Conservation (phyloP, 2,113 vertebrate genomes). For the Scomber scombrus region DNA sequence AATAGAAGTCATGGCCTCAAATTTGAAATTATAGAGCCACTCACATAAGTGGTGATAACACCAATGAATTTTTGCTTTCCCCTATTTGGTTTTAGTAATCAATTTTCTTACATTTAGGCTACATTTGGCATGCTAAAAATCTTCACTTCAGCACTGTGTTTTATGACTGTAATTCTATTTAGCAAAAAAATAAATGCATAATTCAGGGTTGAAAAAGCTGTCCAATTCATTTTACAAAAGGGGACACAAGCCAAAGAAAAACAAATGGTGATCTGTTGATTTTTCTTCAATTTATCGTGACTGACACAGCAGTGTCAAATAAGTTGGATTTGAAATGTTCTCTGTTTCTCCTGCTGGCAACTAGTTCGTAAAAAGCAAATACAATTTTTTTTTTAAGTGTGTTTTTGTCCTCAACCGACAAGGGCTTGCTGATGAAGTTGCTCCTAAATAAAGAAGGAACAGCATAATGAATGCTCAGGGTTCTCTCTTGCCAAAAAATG, state of each 20-base stretch:
- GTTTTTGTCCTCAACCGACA: slow-evolving; percentile 74
- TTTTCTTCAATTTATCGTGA: slow-evolving; percentile 38
- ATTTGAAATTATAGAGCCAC: slow-evolving; percentile 18
- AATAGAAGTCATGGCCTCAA: slow-evolving; percentile 20
- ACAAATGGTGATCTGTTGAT: slow-evolving; percentile 22
- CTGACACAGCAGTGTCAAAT: not conserved
- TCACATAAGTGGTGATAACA: slow-evolving; percentile 23
- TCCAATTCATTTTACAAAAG: slow-evolving; percentile 56
- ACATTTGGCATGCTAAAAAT: slow-evolving; percentile 51
- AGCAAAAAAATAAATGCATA: slow-evolving; percentile 60
- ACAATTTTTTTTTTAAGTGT: slow-evolving; percentile 6
- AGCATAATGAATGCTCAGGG: slow-evolving; percentile 56
- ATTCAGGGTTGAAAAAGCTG: slow-evolving; percentile 45
- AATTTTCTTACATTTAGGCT: slow-evolving; percentile 22
- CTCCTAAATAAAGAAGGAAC: slow-evolving; percentile 69
- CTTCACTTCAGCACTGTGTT: slow-evolving; percentile 47
- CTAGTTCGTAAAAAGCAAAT: slow-evolving; percentile 36
- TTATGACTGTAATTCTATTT: slow-evolving; percentile 56
- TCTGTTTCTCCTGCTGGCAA: slow-evolving; percentile 33
- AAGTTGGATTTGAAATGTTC: slow-evolving; percentile 7
- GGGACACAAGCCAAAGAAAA: slow-evolving; percentile 40
- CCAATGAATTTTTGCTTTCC: slow-evolving; percentile 22
- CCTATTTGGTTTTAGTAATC: slow-evolving; percentile 25
- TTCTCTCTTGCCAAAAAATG: slow-evolving; percentile 67
- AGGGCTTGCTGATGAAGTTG: slow-evolving; percentile 61